Percentiles rank a stretch among this genome's conserved stretches.
phyloP scores from a whole-genome alignment of 2,888 invertebrate genomes.

The Anaspis maculata region DNA sequence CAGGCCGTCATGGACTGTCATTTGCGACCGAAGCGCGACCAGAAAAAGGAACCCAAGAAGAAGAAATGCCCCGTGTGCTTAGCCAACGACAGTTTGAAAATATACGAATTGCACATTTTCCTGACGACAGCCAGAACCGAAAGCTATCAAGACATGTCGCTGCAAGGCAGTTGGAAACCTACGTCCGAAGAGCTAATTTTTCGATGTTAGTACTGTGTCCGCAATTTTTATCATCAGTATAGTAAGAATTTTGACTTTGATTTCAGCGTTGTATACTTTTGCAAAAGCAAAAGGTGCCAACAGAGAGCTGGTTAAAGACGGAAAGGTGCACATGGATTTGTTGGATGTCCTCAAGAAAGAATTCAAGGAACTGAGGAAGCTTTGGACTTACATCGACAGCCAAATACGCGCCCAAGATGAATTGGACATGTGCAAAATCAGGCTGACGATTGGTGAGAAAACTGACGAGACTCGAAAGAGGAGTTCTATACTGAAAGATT shows the following conservation, averaged over 20 bases:
- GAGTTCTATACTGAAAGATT: conserved; percentile 27
- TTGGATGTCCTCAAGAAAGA: conserved; percentile 57
- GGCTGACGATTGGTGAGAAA: conserved; percentile 46
- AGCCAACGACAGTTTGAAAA: conserved; percentile 40
- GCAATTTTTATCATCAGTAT: background rate
- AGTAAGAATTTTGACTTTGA: background rate
- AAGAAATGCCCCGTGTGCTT: conserved; percentile 42
- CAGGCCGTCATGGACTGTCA: conserved; percentile 50
- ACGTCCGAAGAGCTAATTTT: conserved; percentile 51
- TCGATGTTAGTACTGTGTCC: conserved; percentile 37
- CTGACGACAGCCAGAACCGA: conserved; percentile 42
- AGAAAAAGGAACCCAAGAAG: conserved; percentile 21
- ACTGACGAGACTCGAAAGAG: conserved; percentile 14
- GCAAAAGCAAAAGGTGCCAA: conserved; percentile 37
- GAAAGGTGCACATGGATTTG: conserved; percentile 46
- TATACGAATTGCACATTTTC: conserved; percentile 51
- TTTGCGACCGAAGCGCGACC: conserved; percentile 44
- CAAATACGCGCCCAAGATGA: conserved; percentile 58
- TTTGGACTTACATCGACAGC: conserved; percentile 39
- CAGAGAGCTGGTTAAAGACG: conserved; percentile 41
- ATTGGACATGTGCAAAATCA: conserved; percentile 60
- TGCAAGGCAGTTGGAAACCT: conserved; percentile 56
- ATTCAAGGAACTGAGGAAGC: conserved; percentile 45
- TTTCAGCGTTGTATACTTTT: conserved; percentile 39
- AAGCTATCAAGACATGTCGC: conserved; percentile 41